These are phyloP conservation scores for Nebria brevicollis DNA, from an alignment of 2,888 invertebrate species.

Conservation along the genomic window DNA sequence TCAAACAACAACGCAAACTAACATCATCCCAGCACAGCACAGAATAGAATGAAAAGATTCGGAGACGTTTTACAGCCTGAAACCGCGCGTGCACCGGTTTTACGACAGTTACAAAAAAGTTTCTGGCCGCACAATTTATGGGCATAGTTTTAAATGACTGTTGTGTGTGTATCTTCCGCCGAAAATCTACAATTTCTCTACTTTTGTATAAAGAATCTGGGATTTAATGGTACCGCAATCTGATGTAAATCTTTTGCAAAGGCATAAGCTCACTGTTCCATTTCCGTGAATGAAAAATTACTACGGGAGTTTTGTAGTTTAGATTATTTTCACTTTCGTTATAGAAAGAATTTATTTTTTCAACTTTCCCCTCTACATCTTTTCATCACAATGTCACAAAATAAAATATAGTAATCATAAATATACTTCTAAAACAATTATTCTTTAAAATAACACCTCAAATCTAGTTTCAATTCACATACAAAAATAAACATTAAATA, in stretches of 20 bases:
- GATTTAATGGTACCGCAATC: background rate
- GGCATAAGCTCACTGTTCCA: background rate
- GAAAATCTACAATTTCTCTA: conserved; percentile 1
- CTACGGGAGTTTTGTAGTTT: background rate
- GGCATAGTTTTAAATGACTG: conserved; percentile 1
- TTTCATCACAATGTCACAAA: background rate
- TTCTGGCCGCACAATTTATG: background rate
- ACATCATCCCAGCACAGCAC: background rate
- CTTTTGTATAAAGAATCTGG: background rate
- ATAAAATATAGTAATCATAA: too few relatives aligned
- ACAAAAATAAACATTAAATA: background rate
- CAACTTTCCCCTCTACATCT: background rate
- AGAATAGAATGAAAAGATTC: background rate
- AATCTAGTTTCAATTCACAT: too few relatives aligned
- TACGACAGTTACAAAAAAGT: conserved; percentile 1
- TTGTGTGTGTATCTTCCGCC: background rate
- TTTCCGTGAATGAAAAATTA: background rate
- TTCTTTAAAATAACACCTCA: too few relatives aligned
- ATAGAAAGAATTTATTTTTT: background rate
- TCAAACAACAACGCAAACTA: background rate
- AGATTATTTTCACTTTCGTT: background rate
- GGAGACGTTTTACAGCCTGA: background rate
- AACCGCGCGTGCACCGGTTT: background rate
- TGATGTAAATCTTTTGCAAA: background rate
- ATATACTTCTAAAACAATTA: too few relatives aligned